A percentile compares a stretch with the other conserved stretches of the same genome.
These are phyloP conservation scores for Regulus satrapa DNA, from an alignment of 2,113 vertebrate genomes.

Conservation along the genomic window DNA sequence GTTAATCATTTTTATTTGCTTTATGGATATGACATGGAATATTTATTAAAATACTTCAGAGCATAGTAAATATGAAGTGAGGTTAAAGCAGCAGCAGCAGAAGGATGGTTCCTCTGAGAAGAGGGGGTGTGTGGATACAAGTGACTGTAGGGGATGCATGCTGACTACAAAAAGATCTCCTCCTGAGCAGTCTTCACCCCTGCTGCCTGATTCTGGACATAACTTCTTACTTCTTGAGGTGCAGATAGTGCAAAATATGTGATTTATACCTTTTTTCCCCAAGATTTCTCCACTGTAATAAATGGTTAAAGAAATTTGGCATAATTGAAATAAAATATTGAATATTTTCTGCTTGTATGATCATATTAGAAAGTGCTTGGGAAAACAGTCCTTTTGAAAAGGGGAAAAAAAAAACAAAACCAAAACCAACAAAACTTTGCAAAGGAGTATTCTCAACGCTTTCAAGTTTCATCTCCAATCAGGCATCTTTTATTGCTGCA, in stretches of 20 bases:
- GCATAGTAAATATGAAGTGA: slow-evolving; percentile 8
- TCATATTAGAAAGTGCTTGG: not conserved
- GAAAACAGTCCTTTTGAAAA: not conserved
- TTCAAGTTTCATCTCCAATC: slow-evolving; percentile 1
- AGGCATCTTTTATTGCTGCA: slow-evolving; percentile 42
- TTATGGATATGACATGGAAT: not conserved
- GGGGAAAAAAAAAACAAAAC: not conserved
- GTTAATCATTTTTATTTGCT: slow-evolving; percentile 54
- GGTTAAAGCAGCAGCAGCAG: not conserved
- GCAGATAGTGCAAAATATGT: not conserved
- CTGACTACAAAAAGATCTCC: not conserved
- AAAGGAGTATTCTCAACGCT: not conserved
- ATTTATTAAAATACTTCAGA: slow-evolving; percentile 49
- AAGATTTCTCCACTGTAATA: not conserved
- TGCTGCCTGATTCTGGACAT: not conserved
- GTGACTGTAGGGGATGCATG: not conserved
- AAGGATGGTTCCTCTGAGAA: not conserved
- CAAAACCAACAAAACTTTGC: not conserved
- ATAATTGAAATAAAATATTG: not conserved
- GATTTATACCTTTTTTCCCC: not conserved
- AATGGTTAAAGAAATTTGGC: not conserved
- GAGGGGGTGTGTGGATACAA: not conserved
- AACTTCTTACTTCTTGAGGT: not conserved
- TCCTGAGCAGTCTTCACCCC: not conserved
- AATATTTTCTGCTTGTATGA: not conserved